Evolutionary conservation across 2,113 vertebrate species (phyloP).

Genomic region (Calidris pygmaea): DNA sequence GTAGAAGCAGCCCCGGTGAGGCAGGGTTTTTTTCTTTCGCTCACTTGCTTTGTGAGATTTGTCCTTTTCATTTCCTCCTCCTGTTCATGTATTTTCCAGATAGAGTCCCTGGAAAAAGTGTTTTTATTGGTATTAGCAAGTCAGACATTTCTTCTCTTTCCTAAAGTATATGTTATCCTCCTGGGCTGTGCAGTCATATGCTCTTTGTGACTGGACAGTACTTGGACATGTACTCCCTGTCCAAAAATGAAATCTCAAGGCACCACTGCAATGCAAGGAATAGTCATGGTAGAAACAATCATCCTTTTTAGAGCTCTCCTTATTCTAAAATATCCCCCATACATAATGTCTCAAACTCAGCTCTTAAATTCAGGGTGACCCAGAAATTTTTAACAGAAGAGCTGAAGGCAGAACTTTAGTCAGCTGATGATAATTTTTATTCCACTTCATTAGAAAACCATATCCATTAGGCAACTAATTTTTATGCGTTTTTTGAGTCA

Average conservation of each 20-base stretch:
- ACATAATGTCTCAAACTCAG: not conserved
- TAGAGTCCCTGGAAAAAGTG: not conserved
- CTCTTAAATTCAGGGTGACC: not conserved
- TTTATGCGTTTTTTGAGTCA: not conserved
- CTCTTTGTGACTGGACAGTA: not conserved
- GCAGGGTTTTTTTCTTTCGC: not conserved
- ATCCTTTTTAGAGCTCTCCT: not conserved
- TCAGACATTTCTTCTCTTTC: slow-evolving; percentile 29
- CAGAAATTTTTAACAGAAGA: not conserved
- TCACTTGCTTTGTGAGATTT: not conserved
- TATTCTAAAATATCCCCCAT: not conserved
- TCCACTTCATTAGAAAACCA: not conserved
- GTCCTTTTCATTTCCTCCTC: not conserved
- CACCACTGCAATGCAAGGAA: not conserved
- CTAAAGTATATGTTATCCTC: not conserved
- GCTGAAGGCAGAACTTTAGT: not conserved
- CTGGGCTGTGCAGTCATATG: not conserved
- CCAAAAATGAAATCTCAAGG: not conserved
- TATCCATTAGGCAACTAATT: not conserved
- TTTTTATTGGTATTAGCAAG: slow-evolving; percentile 36
- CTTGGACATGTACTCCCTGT: not conserved
- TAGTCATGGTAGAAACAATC: not conserved
- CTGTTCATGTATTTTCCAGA: not conserved
- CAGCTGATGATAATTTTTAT: not conserved
- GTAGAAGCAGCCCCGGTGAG: not conserved